Percentiles rank a stretch among this genome's conserved stretches.
These are phyloP conservation scores for Neosalanx taihuensis DNA, from an alignment of 2,797 vertebrate species.

Conservation along the genomic window DNA sequence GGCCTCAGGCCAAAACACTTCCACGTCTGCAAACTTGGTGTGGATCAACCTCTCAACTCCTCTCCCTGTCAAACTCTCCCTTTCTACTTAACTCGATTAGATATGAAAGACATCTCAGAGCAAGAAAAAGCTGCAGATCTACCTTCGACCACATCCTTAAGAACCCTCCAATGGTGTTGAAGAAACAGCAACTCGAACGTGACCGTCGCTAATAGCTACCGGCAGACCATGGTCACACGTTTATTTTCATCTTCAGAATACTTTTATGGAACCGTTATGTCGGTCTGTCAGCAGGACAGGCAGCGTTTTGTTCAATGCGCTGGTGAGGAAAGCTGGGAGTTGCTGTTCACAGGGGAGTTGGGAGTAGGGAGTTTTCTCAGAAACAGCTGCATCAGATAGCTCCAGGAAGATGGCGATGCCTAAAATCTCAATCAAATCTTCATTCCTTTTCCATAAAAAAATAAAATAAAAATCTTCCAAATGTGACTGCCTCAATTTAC, in stretches of 20 bases:
- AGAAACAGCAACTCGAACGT: background rate
- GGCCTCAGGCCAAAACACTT: background rate
- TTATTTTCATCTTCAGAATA: conserved; percentile 12
- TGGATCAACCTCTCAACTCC: conserved; percentile 1
- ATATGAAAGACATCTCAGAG: conserved; percentile 9
- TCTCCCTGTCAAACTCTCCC: background rate
- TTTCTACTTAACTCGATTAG: conserved; percentile 6
- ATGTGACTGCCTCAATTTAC: background rate
- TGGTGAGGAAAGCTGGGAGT: conserved; percentile 1
- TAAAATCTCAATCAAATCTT: conserved; percentile 1
- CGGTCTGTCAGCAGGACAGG: conserved; percentile 20
- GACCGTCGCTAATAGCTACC: background rate
- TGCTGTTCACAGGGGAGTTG: background rate
- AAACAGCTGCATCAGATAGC: background rate
- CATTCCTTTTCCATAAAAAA: background rate
- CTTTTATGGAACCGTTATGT: conserved; percentile 10
- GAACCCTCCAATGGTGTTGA: background rate
- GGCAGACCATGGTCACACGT: background rate
- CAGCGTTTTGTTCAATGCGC: background rate
- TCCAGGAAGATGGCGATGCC: background rate
- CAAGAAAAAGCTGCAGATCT: background rate
- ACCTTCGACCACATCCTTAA: background rate
- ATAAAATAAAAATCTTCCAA: background rate
- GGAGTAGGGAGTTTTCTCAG: background rate
- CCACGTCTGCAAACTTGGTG: background rate